Base-by-base conservation (phyloP, 2,113 vertebrate species). In the Callithrix jacchus region DNA sequence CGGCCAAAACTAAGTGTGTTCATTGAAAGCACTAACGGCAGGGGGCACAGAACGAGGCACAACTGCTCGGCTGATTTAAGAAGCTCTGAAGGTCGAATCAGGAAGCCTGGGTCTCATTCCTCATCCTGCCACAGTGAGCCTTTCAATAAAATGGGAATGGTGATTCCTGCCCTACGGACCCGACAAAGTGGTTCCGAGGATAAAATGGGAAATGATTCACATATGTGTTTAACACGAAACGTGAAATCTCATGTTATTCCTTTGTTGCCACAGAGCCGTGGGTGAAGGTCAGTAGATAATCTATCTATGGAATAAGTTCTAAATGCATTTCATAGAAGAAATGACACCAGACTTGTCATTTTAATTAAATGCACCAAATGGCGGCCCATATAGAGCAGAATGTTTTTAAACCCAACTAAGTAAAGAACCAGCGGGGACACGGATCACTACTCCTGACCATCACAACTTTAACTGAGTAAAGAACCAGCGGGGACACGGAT, bases 241-340 rank as follows among this genome's bases (percentile, higher is more conserved):
- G 16, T 27, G 35, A 71, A 89, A 66, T 79, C 5, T 54, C 45
- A 8, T 40, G 52, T n/a, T 64, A 80, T 52, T 93, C 61, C 91
- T n/a, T 58, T 1, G 45, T 11, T 35, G 85, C n/a, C 18, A 64
- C 1, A 52, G 61, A 6, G 37, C 49, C 16, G 1, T 30, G 61
- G 49, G 20, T 56, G 68, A 83, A 91, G 85, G 42, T 68, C 82
- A 42, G 58, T 16, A 40, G 32, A 66, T 47, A 80, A 89, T 35
- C 82, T 58, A 76, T 42, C 42, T n/a, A 40, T n/a, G 79, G 47
- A 70, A 89, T 87, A 93, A 76, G 82, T 71, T 76, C 87, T 83
- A 87, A 95, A 89, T 94, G 54, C 7, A 49, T 70, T 83, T 94
- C 73, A 47, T 58, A 27, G 61, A 87, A 87, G 93, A 54, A 89